Evolutionary conservation across 2,888 invertebrate species (phyloP).

Genomic region (Hoplodrina blanda): DNA sequence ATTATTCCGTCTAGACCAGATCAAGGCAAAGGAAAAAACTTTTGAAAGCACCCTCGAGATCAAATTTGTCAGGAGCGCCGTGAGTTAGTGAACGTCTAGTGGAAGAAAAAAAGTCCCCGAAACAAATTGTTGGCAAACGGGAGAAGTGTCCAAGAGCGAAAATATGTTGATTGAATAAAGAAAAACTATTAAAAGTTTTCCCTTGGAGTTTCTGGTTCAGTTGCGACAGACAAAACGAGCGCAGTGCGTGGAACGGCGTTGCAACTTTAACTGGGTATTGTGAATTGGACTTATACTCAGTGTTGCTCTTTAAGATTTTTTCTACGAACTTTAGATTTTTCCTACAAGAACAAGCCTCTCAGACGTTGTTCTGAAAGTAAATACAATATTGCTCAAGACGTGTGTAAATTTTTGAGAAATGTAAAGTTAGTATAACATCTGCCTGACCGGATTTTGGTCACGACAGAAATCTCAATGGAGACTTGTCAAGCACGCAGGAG

Average conservation of each 20-base stretch:
- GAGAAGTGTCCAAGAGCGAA: constrained; percentile 88
- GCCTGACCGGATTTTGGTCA: no score
- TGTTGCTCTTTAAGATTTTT: constrained; percentile 15
- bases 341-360: not conserved
- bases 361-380: not conserved
- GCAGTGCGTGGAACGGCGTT: constrained; percentile 75
- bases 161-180: constrained; percentile 91
- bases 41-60: constrained; percentile 82
- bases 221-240: constrained; percentile 78
- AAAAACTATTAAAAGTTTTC: constrained; percentile 89
- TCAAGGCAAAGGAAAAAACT: constrained; percentile 76
- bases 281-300: constrained; percentile 45
- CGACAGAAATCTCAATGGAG: no score
- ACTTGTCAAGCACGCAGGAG: no score
- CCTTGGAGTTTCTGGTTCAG: constrained; percentile 82
- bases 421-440: no score
- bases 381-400: not conserved
- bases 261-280: constrained; percentile 60
- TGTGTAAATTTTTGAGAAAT: not conserved
- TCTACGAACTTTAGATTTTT: constrained; percentile 2
- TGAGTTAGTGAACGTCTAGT: constrained; percentile 77
- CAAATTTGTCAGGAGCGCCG: constrained; percentile 82
- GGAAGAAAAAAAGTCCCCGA: constrained; percentile 84
- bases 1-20: constrained; percentile 81
- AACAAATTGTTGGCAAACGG: constrained; percentile 89